Evolutionary conservation across 2,888 invertebrate species (phyloP).

Genomic region (Lepeophtheirus nordmannii): DNA sequence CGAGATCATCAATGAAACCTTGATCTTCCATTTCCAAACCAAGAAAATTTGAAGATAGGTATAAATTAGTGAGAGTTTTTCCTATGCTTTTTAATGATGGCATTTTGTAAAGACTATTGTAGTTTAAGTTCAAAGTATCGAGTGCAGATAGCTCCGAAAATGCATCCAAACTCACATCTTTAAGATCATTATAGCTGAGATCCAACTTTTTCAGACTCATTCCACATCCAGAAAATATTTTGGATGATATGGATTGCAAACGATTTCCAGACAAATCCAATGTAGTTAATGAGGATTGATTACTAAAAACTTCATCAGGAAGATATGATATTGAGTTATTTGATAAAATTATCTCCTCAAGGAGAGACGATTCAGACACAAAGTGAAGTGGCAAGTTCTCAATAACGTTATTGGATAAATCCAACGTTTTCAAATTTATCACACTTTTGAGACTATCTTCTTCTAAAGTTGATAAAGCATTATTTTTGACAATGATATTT

Average conservation of each 20-base stretch:
- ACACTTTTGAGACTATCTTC: neutral
- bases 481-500: constrained; percentile 39
- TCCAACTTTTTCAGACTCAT: constrained; percentile 68
- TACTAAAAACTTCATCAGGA: constrained; percentile 55
- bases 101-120: constrained; percentile 62
- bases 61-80: constrained; percentile 45
- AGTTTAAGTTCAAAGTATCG: constrained; percentile 66
- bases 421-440: constrained; percentile 50
- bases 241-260: constrained; percentile 52
- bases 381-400: constrained; percentile 55
- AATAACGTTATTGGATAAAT: constrained; percentile 61
- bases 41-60: constrained; percentile 37
- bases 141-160: constrained; percentile 44
- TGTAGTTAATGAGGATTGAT: constrained; percentile 59
- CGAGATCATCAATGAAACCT: constrained; percentile 38
- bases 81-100: constrained; percentile 75
- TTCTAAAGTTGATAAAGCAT: constrained; percentile 2
- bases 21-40: constrained; percentile 28
- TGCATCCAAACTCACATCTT: constrained; percentile 50
- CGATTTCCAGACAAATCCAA: constrained; percentile 64
- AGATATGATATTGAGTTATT: constrained; percentile 32
- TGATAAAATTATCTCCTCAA: constrained; percentile 31
- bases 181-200: constrained; percentile 70
- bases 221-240: neutral
- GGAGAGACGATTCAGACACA: constrained; percentile 50